Evolutionary conservation across 2,888 invertebrate species (phyloP).

Genomic region (Cecidostiba fungosa): DNA sequence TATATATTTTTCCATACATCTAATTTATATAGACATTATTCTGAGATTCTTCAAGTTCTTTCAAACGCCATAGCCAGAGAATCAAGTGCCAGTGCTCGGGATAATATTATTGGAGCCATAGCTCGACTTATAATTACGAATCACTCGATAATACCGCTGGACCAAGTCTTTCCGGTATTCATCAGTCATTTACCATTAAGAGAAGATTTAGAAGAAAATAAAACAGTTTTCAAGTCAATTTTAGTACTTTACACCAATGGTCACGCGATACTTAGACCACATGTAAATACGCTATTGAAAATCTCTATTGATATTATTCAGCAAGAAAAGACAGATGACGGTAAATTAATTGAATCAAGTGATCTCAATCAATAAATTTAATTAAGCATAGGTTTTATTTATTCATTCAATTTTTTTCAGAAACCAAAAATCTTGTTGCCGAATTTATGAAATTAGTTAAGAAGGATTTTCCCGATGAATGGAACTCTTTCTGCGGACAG

Average conservation of each 20-base stretch:
- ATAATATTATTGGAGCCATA: conserved; percentile 90
- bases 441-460: conserved; percentile 83
- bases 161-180: conserved; percentile 88
- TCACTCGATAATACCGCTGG: conserved; percentile 84
- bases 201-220: conserved; percentile 88
- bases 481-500: conserved; percentile 80
- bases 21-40: conserved; percentile 82
- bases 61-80: conserved; percentile 85
- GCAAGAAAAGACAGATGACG: conserved; percentile 82
- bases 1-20: conserved; percentile 36
- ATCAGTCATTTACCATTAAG: conserved; percentile 87
- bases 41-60: conserved; percentile 85
- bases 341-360: conserved; percentile 74
- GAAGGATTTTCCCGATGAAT: conserved; percentile 83
- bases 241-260: conserved; percentile 84
- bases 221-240: conserved; percentile 86
- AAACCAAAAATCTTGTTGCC: conserved; percentile 80
- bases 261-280: conserved; percentile 81
- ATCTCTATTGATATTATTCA: conserved; percentile 83
- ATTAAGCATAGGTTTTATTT: conserved; percentile 25
- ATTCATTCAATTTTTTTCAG: conserved; percentile 76
- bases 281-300: conserved; percentile 82
- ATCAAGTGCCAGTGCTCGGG: conserved; percentile 85
- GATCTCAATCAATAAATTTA: conserved; percentile 20
- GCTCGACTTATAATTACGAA: conserved; percentile 88